A percentile compares a stretch with the other conserved stretches of the same genome.
Evolutionary conservation across 2,797 vertebrate genomes (phyloP).

Genomic region (Myotis findleyi): DNA sequence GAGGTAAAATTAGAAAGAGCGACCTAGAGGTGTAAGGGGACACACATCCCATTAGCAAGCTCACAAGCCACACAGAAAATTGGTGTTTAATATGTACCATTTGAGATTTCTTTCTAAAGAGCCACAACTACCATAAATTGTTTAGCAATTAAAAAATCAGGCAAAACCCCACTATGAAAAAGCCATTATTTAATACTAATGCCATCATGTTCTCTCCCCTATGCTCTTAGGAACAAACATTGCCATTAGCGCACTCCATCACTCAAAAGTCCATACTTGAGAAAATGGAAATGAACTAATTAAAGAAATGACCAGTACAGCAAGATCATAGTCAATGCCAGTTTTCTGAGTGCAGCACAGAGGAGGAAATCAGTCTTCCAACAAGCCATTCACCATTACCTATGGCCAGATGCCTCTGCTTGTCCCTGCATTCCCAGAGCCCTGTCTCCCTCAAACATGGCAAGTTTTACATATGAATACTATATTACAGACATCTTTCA

Average conservation of each 20-base stretch:
- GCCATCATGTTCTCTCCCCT: not conserved
- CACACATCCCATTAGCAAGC: slow-evolving; percentile 7
- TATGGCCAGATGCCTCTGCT: slow-evolving; percentile 31
- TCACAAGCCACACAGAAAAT: slow-evolving; percentile 46
- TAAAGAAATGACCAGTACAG: slow-evolving; percentile 69
- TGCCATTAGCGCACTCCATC: not conserved
- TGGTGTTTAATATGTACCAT: not conserved
- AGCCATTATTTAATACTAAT: not conserved
- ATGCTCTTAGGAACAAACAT: not conserved
- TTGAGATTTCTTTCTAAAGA: slow-evolving; percentile 64
- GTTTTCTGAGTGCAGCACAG: slow-evolving; percentile 50
- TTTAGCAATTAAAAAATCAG: slow-evolving; percentile 59
- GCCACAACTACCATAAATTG: slow-evolving; percentile 49
- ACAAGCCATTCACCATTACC: not conserved
- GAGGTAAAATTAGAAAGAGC: slow-evolving; percentile 34
- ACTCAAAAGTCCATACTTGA: slow-evolving; percentile 50
- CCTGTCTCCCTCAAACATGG: not conserved
- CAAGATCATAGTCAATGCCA: slow-evolving; percentile 27
- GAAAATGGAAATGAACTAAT: slow-evolving; percentile 31
- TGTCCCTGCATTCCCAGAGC: not conserved
- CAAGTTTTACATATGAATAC: slow-evolving; percentile 62
- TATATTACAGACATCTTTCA: slow-evolving; percentile 12
- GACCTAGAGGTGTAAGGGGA: slow-evolving; percentile 27
- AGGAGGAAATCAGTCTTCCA: slow-evolving; percentile 51
- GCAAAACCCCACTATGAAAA: slow-evolving; percentile 47